Evolutionary conservation across 2,888 invertebrate species (phyloP), one percentile per base, ranked within the genome.

Genomic region (Epirrita christyi): DNA sequence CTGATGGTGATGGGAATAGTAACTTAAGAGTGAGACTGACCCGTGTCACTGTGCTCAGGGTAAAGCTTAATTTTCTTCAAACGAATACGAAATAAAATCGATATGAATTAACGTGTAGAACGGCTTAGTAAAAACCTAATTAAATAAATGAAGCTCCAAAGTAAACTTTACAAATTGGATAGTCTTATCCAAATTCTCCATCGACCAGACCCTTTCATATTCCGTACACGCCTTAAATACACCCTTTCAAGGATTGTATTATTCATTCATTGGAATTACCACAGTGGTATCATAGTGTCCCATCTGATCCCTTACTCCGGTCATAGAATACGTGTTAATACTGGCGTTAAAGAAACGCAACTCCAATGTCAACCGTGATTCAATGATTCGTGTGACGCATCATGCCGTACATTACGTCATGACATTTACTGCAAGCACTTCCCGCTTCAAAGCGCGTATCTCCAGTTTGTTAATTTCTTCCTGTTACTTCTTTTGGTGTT

Each of bases 261-360:
- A 70, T 69, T 71, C 67, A 70, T 68, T 70, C 68, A 71, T 61
- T 57, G 65, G 66, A 63, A 67, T 73, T 64, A 72, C 68, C 56
- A 55, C 46, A 52, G 47, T 54, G 47, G 53, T 71, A 70, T 71
- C 68, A 44, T 40, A 52, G 58, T 64, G 63, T 54, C 53, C 58
- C 63, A 70, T 70, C 70, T 66, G 64, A 62, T 63, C 65, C 71
- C 63, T 66, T 57, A 27, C 40, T 9, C 47, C 15, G 54, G 43
- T 55, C 54, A 27, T 28, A 11, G 28, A 47, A 11, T 37, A 37
- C 14, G 9, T 37, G 27, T 28, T 32, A 11, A n/a, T 3, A 27
- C 5, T 13, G 34, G 28, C n/a, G 21, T 21, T 21, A 21, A 3
- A 21, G 21, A 21, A 21, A 21, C 21, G 21, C 21, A 21, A 21